phyloP scores from a whole-genome alignment of 2,797 vertebrate genomes.

The Hippocampus kuda region DNA sequence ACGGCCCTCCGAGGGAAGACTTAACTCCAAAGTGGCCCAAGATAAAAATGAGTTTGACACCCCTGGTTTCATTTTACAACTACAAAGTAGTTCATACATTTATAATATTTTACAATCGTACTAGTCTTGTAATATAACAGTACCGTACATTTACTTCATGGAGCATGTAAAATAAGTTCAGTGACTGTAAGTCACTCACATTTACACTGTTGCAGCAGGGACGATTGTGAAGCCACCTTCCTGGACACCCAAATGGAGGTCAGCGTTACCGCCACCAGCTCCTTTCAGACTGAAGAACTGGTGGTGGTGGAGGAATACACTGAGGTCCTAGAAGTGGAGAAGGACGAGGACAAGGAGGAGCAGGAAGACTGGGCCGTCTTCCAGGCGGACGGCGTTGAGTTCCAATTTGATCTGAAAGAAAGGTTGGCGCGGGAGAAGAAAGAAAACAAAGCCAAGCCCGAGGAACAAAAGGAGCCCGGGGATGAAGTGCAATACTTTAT shows the following conservation, averaged over 20 bases:
- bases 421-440: slow-evolving; percentile 26
- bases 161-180: neutral
- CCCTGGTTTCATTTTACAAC: too few relatives aligned
- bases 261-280: slow-evolving; percentile 44
- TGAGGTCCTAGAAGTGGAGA: slow-evolving; percentile 48
- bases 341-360: slow-evolving; percentile 41
- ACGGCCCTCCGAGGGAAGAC: too few relatives aligned
- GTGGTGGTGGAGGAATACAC: slow-evolving; percentile 38
- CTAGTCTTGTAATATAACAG: too few relatives aligned
- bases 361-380: slow-evolving; percentile 39
- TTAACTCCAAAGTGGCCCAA: too few relatives aligned
- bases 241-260: slow-evolving; percentile 35
- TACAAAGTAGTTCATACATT: too few relatives aligned
- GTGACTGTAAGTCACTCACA: neutral
- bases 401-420: slow-evolving; percentile 57
- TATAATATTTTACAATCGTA: too few relatives aligned
- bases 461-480: slow-evolving; percentile 12
- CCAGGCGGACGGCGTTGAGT: slow-evolving; percentile 57
- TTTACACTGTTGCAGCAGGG: slow-evolving; percentile 38
- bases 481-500: slow-evolving; percentile 56
- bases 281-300: slow-evolving; percentile 42
- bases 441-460: slow-evolving; percentile 16
- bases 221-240: slow-evolving; percentile 41
- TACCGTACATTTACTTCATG: neutral
- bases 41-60: too few relatives aligned